Evolutionary conservation across 35 echinoderm and acorn worm species (phyloP).

Genomic region (Lytechinus pictus): DNA sequence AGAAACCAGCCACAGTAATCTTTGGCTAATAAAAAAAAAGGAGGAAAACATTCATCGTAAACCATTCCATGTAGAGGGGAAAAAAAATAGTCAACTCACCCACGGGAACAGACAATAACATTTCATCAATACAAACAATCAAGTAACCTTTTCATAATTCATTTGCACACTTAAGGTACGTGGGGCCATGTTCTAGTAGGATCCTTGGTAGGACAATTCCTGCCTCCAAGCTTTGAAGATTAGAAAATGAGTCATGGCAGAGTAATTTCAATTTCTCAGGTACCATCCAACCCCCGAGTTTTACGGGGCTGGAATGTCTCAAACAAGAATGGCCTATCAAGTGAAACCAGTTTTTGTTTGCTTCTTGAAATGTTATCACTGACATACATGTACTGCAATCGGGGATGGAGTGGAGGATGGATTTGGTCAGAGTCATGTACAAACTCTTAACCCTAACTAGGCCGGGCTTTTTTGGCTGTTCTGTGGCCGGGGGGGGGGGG

Average conservation of each 20-base stretch:
- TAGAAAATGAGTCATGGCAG: neutral
- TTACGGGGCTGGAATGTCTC: no score
- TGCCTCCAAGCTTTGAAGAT: neutral
- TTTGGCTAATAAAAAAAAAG: constrained; percentile 29
- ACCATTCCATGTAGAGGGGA: neutral
- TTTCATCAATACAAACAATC: neutral
- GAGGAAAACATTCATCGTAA: constrained; percentile 16
- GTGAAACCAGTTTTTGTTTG: neutral
- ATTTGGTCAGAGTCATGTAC: no score
- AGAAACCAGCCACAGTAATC: neutral
- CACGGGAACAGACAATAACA: neutral
- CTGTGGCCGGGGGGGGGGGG: no score
- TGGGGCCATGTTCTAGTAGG: neutral
- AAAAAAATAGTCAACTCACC: neutral
- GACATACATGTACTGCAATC: no score
- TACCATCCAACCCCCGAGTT: neutral
- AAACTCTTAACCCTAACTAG: no score
- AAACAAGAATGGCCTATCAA: no score
- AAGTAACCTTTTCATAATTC: neutral
- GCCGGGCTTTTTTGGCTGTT: no score
- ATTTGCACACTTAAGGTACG: neutral
- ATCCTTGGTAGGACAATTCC: neutral
- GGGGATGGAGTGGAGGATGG: no score
- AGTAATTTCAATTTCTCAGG: neutral
- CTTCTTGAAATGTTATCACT: neutral